Conservation (phyloP, 2,113 vertebrate genomes). For the Cyprinodon tularosa region DNA sequence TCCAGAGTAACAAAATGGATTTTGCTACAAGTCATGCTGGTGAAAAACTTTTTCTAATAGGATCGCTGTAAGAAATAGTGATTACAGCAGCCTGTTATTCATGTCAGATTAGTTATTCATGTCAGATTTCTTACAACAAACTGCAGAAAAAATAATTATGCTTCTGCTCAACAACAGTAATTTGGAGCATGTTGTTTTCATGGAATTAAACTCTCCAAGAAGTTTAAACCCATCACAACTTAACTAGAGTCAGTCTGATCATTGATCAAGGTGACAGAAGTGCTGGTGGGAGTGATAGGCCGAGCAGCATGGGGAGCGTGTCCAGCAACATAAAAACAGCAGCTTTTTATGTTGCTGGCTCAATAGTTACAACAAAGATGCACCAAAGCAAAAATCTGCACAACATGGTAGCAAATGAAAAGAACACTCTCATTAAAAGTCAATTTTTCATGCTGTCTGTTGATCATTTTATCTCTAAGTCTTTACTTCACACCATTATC, state of each 20-base stretch:
- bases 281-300: slow-evolving; percentile 85
- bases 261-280: slow-evolving; percentile 92
- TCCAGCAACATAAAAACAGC: slow-evolving; percentile 94
- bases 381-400: slow-evolving; percentile 82
- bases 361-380: slow-evolving; percentile 83
- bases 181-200: slow-evolving; percentile 54
- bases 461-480: slow-evolving; percentile 96
- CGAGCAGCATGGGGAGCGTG: slow-evolving; percentile 87
- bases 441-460: slow-evolving; percentile 93
- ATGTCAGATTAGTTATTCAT: background rate
- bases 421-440: slow-evolving; percentile 92
- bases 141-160: slow-evolving; percentile 1
- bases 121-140: background rate
- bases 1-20: background rate
- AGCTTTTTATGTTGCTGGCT: slow-evolving; percentile 86
- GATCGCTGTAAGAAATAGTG: no score
- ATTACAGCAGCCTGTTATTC: background rate
- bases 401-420: slow-evolving; percentile 93
- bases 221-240: slow-evolving; percentile 88
- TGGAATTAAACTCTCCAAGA: slow-evolving; percentile 83
- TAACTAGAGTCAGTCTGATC: slow-evolving; percentile 87
- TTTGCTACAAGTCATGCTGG: background rate
- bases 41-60: background rate
- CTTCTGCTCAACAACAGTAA: background rate
- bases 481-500: slow-evolving; percentile 84